Conservation (phyloP, 2,113 vertebrate genomes). For the Pontoporia blainvillei region DNA sequence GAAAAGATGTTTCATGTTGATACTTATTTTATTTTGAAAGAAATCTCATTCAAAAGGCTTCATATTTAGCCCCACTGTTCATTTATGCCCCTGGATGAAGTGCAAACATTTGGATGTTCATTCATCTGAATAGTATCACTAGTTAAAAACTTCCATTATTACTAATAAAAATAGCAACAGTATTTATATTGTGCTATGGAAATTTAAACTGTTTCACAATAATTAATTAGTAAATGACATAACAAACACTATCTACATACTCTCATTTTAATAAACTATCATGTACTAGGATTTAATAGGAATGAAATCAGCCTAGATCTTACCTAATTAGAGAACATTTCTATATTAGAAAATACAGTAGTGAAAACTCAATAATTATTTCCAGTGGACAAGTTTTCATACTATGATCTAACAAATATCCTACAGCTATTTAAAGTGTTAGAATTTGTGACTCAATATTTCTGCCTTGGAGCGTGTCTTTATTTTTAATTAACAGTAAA, state of each 20-base stretch:
- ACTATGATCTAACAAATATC: constrained; percentile 52
- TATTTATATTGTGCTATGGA: constrained; percentile 56
- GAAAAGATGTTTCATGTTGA: constrained; percentile 35
- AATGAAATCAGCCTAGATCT: constrained; percentile 44
- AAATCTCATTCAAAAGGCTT: constrained; percentile 30
- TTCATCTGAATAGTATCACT: constrained; percentile 59
- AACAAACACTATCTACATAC: constrained; percentile 57
- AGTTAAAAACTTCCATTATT: constrained; percentile 66
- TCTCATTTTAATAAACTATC: constrained; percentile 65
- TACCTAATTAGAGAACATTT: constrained; percentile 48
- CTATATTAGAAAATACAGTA: constrained; percentile 21
- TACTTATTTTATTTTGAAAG: constrained; percentile 61
- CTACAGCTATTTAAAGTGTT: constrained; percentile 19
- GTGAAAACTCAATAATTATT: background rate
- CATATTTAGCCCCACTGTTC: constrained; percentile 11
- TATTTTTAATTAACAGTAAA: constrained; percentile 68
- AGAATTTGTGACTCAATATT: constrained; percentile 54
- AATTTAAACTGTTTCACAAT: constrained; percentile 66
- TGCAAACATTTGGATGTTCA: constrained; percentile 51
- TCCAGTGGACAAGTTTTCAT: constrained; percentile 48
- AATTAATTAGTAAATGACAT: constrained; percentile 72
- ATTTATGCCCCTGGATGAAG: constrained; percentile 12
- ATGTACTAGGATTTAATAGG: constrained; percentile 51
- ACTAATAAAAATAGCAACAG: constrained; percentile 66
- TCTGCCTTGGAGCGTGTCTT: constrained; percentile 28